Base-by-base conservation (phyloP, 2,113 vertebrate genomes). In the Ctenomys sociabilis region DNA sequence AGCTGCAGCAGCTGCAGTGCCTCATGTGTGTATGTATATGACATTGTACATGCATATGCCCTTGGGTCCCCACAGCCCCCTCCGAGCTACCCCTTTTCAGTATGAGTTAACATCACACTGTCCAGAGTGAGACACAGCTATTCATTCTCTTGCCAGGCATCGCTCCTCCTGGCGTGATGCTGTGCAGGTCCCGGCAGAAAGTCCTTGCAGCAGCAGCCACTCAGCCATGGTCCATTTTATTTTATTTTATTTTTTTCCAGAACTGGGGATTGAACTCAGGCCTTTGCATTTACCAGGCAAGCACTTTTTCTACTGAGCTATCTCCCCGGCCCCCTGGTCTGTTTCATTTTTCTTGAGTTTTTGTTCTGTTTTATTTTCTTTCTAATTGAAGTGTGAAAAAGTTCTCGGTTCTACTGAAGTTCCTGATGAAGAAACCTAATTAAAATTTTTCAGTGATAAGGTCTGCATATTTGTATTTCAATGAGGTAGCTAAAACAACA, bases 381-480 rank as follows among this genome's bases (percentile, higher is more conserved):
- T 99, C 98, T 98, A 98, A 99, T 99, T 98, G 98, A 99, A 98
- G 98, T 99, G 99, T 99, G 99, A 99, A 99, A 98, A 99, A 98
- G 99, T 99, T 99, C 98, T 99, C 99, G 98, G 98, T 99, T 99
- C 99, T 98, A 98, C 99, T 99, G 98, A 99, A 99, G 99, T 99
- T 99, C 99, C 99, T 99, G 99, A 99, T 99, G 99, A 99, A 99
- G 99, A 99, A 99, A 99, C 99, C 99, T 99, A 99, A 99, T 99
- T 99, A 99, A 99, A 99, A 99, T 99, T 99, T 98, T 99, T 99
- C 99, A 99, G 99, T 99, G 99, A 99, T 99, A 99, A 99, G 99
- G 99, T 99, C 99, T 99, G 99, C 99, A 99, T 99, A 99, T 99
- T 99, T 99, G 99, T 99, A 99, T 99, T 99, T 99, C 99, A 99